Conservation (phyloP, 2,888 invertebrate species). For the Orthosia cruda region DNA sequence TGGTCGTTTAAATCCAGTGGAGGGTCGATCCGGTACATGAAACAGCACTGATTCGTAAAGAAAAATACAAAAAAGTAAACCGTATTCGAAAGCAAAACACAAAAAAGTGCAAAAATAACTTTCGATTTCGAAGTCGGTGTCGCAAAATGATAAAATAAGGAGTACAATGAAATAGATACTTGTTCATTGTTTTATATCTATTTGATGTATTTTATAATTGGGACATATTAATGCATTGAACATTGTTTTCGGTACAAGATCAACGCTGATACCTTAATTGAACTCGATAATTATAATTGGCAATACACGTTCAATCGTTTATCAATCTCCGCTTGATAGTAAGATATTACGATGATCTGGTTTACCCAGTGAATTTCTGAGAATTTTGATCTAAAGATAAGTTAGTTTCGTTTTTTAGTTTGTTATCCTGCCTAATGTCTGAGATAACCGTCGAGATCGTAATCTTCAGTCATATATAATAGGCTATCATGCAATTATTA, state of each 20-base stretch:
- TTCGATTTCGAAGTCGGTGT: too few relatives aligned
- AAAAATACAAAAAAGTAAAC: too few relatives aligned
- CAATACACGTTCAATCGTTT: constrained; percentile 62
- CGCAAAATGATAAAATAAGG: too few relatives aligned
- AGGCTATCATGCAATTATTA: constrained; percentile 39
- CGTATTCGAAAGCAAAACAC: too few relatives aligned
- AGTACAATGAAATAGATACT: not conserved
- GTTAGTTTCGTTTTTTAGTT: constrained; percentile 35
- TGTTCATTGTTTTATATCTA: constrained; percentile 28
- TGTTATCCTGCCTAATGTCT: constrained; percentile 38
- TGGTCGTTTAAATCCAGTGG: too few relatives aligned
- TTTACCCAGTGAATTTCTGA: constrained; percentile 46
- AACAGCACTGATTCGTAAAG: too few relatives aligned
- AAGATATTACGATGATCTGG: constrained; percentile 33
- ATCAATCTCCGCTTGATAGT: constrained; percentile 52
- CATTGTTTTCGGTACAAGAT: constrained; percentile 55
- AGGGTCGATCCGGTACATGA: too few relatives aligned
- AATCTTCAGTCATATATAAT: constrained; percentile 48
- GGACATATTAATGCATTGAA: constrained; percentile 25
- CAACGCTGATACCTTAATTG: constrained; percentile 61
- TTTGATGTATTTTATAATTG: constrained; percentile 24
- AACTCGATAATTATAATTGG: constrained; percentile 64
- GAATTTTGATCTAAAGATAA: constrained; percentile 51
- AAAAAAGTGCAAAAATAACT: too few relatives aligned
- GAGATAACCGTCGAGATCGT: constrained; percentile 52